phyloP scores from a whole-genome alignment of 1,140 invertebrate species.

The Paracyclopina nana region DNA sequence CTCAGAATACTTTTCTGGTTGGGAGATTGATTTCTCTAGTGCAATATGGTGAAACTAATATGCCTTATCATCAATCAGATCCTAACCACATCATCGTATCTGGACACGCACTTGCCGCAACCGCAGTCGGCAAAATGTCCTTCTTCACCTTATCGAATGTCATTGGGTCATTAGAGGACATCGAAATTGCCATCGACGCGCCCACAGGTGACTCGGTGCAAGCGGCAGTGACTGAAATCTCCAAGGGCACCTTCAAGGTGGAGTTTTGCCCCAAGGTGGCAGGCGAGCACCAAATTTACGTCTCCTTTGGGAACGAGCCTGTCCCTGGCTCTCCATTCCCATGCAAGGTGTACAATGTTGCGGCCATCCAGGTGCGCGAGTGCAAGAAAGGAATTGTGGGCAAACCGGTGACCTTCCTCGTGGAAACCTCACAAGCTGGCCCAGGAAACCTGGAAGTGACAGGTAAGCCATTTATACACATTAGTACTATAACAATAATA shows the following conservation, averaged over 20 bases:
- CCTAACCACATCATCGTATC: conserved; percentile 44
- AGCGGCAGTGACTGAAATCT: conserved; percentile 59
- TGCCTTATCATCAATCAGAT: too few species aligned
- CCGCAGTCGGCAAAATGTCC: conserved; percentile 46
- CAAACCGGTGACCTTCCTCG: conserved; percentile 81
- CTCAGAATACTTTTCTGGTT: too few species aligned
- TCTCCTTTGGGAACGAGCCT: conserved; percentile 29
- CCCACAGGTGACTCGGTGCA: conserved; percentile 57
- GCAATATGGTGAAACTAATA: too few species aligned
- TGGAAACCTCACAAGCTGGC: conserved; percentile 89
- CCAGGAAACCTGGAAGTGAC: conserved; percentile 91
- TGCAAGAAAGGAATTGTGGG: conserved; percentile 72
- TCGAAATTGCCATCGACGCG: conserved; percentile 82
- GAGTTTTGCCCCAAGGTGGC: conserved; percentile 65
- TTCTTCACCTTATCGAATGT: conserved; percentile 49
- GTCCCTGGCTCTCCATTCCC: conserved; percentile 72
- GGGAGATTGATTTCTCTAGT: too few species aligned
- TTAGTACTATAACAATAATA: too few species aligned
- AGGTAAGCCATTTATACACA: background rate
- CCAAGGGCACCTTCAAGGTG: conserved; percentile 46
- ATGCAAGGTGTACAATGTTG: conserved; percentile 83
- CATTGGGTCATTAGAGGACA: conserved; percentile 46
- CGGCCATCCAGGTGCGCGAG: conserved; percentile 80
- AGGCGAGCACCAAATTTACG: conserved; percentile 72
- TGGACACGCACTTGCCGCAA: conserved; percentile 42